Evolutionary conservation across 2,797 vertebrate genomes (phyloP).

Genomic region (Diglossa cyanea): DNA sequence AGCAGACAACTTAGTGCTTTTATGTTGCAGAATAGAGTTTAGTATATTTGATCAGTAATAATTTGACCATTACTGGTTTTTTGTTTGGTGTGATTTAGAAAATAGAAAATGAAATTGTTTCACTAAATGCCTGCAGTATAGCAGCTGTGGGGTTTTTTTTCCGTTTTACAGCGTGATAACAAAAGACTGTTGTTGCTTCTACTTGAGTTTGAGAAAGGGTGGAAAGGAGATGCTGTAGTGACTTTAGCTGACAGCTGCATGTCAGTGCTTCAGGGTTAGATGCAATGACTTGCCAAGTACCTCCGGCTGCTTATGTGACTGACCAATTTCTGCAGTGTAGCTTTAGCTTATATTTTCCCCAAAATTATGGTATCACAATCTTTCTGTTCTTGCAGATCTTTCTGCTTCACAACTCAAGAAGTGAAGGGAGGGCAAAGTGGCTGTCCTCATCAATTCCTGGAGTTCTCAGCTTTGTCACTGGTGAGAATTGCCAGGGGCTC

Average conservation of each 20-base stretch:
- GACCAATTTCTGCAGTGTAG: neutral
- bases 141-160: neutral
- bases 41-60: neutral
- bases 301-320: neutral
- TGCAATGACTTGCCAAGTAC: rapidly evolving
- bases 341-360: neutral
- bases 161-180: neutral
- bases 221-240: neutral
- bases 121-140: neutral
- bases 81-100: neutral
- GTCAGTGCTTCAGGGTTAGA: neutral
- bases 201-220: neutral
- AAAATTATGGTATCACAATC: rapidly evolving
- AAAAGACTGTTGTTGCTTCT: neutral
- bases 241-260: neutral
- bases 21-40: neutral
- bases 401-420: neutral
- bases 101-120: neutral
- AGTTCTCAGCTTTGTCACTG: neutral
- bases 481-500: neutral
- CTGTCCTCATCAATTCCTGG: neutral
- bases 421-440: neutral
- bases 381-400: neutral
- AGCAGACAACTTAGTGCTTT: neutral
- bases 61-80: neutral